Percentiles rank a stretch among this genome's conserved stretches.
phyloP scores from a whole-genome alignment of 2,797 vertebrate genomes.

The Helostoma temminkii region DNA sequence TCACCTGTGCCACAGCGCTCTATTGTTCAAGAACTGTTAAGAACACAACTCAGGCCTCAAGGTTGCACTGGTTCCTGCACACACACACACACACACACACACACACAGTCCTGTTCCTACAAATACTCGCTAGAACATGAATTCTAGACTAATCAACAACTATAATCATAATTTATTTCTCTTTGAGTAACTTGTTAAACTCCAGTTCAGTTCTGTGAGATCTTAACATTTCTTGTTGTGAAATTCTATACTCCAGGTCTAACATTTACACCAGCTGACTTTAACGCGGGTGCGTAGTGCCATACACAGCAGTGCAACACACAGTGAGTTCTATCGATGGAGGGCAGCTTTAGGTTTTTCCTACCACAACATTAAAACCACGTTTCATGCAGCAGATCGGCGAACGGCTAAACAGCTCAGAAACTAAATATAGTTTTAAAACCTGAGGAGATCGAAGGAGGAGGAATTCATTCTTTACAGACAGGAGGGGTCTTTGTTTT shows the following conservation, averaged over 20 bases:
- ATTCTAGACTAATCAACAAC: not conserved
- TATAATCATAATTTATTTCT: not conserved
- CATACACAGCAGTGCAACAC: no score
- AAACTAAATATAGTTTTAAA: slow-evolving; percentile 2
- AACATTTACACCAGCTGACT: no score
- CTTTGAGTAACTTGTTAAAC: no score
- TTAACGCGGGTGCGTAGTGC: no score
- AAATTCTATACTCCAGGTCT: no score
- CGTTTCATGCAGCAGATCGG: no score
- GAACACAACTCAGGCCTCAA: not conserved
- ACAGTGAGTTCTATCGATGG: no score
- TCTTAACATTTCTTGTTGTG: no score
- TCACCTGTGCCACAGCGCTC: not conserved
- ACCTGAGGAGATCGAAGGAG: not conserved
- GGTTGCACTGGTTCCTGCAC: not conserved
- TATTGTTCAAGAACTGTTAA: not conserved
- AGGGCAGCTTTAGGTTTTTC: no score
- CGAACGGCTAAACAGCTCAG: not conserved
- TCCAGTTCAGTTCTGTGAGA: no score
- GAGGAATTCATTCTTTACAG: not conserved
- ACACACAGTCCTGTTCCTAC: not conserved
- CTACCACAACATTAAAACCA: no score
- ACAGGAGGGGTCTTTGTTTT: slow-evolving; percentile 18
- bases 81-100: not conserved
- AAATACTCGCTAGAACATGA: slow-evolving; percentile 2